Percentiles rank a stretch among this genome's conserved stretches.
Conservation (phyloP, 2,888 invertebrate species). For the Lissocephala sabroskyi region DNA sequence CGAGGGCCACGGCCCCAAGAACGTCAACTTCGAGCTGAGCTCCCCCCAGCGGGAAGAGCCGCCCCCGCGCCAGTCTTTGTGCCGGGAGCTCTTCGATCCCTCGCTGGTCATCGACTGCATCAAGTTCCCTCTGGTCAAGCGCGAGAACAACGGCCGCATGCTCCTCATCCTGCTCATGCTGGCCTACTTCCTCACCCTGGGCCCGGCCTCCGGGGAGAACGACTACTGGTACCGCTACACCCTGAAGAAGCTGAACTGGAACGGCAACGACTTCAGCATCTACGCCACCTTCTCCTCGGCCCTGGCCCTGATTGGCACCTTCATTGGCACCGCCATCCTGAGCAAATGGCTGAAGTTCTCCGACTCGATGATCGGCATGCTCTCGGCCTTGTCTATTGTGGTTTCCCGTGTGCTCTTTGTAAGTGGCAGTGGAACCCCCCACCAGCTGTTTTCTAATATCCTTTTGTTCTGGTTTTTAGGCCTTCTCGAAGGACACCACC, state of each 20-base stretch:
- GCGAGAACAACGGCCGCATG: conserved; percentile 63
- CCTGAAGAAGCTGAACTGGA: conserved; percentile 68
- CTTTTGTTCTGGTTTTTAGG: conserved; percentile 35
- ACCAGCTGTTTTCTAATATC: no score
- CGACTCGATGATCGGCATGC: conserved; percentile 68
- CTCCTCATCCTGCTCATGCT: conserved; percentile 58
- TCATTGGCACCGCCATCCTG: conserved; percentile 69
- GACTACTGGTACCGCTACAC: conserved; percentile 70
- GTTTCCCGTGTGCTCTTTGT: conserved; percentile 69
- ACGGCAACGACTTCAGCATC: conserved; percentile 68
- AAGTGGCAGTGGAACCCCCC: no score
- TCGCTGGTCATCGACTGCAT: conserved; percentile 67
- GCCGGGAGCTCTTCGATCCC: conserved; percentile 69
- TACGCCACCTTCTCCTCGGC: conserved; percentile 67
- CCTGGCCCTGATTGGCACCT: conserved; percentile 64
- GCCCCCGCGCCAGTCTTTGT: conserved; percentile 34
- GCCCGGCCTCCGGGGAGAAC: conserved; percentile 65
- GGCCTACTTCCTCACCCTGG: conserved; percentile 67
- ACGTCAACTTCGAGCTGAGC: conserved; percentile 63
- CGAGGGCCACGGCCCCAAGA: conserved; percentile 49
- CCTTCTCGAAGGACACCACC: conserved; percentile 58
- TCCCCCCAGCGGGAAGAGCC: conserved; percentile 27
- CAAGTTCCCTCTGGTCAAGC: conserved; percentile 63
- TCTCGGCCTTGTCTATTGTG: conserved; percentile 65
- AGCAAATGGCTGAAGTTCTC: conserved; percentile 68